Evolutionary conservation across 2,888 invertebrate species (phyloP), one percentile per base, ranked within the genome.

Genomic region (Heteromurus nitidus): DNA sequence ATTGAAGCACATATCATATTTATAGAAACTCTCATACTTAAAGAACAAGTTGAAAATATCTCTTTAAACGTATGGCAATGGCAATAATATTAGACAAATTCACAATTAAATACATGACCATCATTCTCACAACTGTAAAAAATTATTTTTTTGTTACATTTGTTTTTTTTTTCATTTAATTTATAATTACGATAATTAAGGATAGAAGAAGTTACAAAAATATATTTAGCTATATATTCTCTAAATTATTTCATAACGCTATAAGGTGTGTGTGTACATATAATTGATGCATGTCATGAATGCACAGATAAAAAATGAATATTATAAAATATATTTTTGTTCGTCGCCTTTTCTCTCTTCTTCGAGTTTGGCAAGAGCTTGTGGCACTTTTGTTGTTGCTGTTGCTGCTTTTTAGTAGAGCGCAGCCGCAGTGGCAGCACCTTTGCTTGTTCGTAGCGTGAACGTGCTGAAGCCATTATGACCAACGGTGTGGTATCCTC

Each of bases 391-490:
- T 36, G 5, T 9, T 13, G 13, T 36, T 36, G 13, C 36, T 9
- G 5, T 36, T 36, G 36, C 13, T 47, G n/a, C n/a, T 47, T 47
- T 73, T 76, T 80, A 86, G 72, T 85, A 85, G 31, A 85, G 80
- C 22, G 85, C 84, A 16, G 82, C 70, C 9, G 86, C 73, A 18
- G 85, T 85, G 3, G 84, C 72, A 50, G 75, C 74, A 30, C 86
- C 85, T 69, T 84, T 83, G 72, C 83, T 84, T 9, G 85, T 86
- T 42, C 83, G 67, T 3, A 86, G 70, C 44, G 86, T 85, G 67
- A 76, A 85, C 36, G 84, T 84, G 53, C 84, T 84, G 58, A 75
- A 86, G 16, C 86, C 86, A 47, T 85, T 86, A 28, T 85, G 77
- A 1, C 86, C 86, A 28, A 83, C 31, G 28, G 81, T 47, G 44